A percentile compares a stretch with the other conserved stretches of the same genome.
phyloP scores from a whole-genome alignment of 1,140 invertebrate species.

The Parasteatoda tepidariorum region DNA sequence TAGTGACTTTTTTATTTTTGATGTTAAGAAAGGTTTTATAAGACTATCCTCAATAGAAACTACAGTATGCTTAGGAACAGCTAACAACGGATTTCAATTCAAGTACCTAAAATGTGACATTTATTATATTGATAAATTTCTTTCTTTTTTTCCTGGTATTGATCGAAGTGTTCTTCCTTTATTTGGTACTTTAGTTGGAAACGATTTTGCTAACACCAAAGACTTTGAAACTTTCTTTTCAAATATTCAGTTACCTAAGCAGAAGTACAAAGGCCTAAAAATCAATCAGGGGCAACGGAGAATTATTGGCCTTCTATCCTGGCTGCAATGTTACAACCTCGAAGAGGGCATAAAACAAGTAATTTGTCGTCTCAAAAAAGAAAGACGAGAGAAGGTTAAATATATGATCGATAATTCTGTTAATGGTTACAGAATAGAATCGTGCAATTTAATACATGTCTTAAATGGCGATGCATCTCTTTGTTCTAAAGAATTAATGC shows the following conservation, averaged over 20 bases:
- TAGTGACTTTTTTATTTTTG: conserved; percentile 91
- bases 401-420: conserved; percentile 62
- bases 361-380: conserved; percentile 63
- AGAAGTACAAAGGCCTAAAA: conserved; percentile 67
- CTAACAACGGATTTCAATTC: conserved; percentile 5
- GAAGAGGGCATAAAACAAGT: conserved; percentile 74
- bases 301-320: conserved; percentile 78
- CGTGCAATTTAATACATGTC: conserved; percentile 16
- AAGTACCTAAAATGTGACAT: conserved; percentile 75
- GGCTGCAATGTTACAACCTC: conserved; percentile 78
- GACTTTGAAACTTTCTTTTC: conserved; percentile 79
- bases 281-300: conserved; percentile 72
- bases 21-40: conserved; percentile 78
- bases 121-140: conserved; percentile 78
- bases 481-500: conserved; percentile 5
- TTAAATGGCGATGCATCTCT: conserved; percentile 7
- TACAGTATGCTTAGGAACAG: conserved; percentile 42
- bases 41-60: conserved; percentile 78
- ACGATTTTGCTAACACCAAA: conserved; percentile 82
- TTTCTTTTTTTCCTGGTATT: conserved; percentile 76
- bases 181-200: conserved; percentile 84
- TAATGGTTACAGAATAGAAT: conserved; percentile 62
- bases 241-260: conserved; percentile 75
- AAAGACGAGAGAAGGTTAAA: conserved; percentile 61
- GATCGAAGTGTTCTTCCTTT: conserved; percentile 78